Percentiles rank a stretch among this genome's conserved stretches.
Evolutionary conservation across 2,113 vertebrate species (phyloP).

Genomic region (Gobio gobio): DNA sequence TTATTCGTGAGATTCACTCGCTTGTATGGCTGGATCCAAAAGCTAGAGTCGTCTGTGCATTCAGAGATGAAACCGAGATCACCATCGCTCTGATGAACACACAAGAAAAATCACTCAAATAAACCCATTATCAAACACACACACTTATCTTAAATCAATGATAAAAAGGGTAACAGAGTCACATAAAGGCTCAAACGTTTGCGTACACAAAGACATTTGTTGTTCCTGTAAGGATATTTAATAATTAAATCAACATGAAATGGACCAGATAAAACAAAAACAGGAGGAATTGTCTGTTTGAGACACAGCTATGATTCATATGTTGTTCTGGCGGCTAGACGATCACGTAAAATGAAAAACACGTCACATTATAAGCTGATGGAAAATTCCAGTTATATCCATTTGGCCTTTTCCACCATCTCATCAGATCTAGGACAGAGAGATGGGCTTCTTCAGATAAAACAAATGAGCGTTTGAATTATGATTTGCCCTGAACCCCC

Average conservation of each 20-base stretch:
- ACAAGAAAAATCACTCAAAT: conserved; percentile 4
- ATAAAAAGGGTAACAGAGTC: not conserved
- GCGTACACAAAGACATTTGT: not conserved
- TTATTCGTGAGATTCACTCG: not conserved
- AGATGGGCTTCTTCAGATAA: not conserved
- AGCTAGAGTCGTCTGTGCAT: not conserved
- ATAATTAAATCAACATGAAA: not conserved
- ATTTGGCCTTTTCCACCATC: not conserved
- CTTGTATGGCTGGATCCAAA: conserved; percentile 22
- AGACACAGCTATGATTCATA: not conserved
- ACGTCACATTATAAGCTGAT: not conserved
- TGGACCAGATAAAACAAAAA: conserved; percentile 11
- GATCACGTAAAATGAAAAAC: conserved; percentile 6
- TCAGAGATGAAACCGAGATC: not conserved
- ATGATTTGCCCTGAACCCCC: not conserved
- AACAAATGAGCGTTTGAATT: not conserved
- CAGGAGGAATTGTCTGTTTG: not conserved
- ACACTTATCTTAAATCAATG: not conserved
- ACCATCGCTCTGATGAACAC: not conserved
- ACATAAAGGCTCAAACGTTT: not conserved
- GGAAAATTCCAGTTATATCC: not conserved
- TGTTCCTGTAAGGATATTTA: not conserved
- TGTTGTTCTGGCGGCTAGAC: not conserved
- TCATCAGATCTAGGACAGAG: not conserved
- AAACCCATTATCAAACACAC: conserved; percentile 6